Evolutionary conservation across 2,888 invertebrate species (phyloP).

Genomic region (Tetanocera ferruginea): DNA sequence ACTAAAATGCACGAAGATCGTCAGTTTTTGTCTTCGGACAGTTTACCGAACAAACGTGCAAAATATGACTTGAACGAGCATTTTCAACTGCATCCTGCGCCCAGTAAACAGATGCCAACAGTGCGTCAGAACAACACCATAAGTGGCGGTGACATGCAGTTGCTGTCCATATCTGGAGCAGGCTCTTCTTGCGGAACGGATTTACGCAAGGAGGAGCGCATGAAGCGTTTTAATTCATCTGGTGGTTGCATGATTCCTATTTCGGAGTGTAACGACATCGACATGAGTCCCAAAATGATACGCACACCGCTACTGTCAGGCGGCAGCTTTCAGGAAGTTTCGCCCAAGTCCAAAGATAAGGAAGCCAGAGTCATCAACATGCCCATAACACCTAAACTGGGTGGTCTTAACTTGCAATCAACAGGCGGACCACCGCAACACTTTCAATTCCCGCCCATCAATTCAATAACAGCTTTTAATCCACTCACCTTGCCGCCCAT

Average conservation of each 20-base stretch:
- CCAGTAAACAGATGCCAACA: conserved; percentile 33
- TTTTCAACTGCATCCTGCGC: conserved; percentile 32
- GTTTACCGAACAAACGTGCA: conserved; percentile 52
- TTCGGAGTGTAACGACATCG: conserved; percentile 73
- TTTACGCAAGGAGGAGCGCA: conserved; percentile 61
- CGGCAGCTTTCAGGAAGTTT: conserved; percentile 78
- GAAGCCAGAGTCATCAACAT: conserved; percentile 48
- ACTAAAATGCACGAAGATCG: conserved; percentile 69
- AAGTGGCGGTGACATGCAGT: conserved; percentile 54
- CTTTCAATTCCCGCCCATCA: conserved; percentile 78
- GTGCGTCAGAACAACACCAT: conserved; percentile 41
- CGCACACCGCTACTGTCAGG: conserved; percentile 87
- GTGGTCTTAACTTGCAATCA: conserved; percentile 73
- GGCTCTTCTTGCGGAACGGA: background rate
- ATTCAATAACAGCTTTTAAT: conserved; percentile 79
- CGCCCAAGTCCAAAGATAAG: conserved; percentile 56
- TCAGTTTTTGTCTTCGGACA: conserved; percentile 44
- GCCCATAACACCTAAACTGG: conserved; percentile 70
- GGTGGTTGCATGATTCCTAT: conserved; percentile 75
- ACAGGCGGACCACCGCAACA: conserved; percentile 62
- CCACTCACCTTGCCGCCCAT: conserved; percentile 77
- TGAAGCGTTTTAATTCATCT: conserved; percentile 64
- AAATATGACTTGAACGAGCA: conserved; percentile 49
- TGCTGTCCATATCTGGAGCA: conserved; percentile 19
- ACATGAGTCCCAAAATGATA: conserved; percentile 81